phyloP scores from a whole-genome alignment of 2,113 vertebrate genomes.

The Promerops cafer region DNA sequence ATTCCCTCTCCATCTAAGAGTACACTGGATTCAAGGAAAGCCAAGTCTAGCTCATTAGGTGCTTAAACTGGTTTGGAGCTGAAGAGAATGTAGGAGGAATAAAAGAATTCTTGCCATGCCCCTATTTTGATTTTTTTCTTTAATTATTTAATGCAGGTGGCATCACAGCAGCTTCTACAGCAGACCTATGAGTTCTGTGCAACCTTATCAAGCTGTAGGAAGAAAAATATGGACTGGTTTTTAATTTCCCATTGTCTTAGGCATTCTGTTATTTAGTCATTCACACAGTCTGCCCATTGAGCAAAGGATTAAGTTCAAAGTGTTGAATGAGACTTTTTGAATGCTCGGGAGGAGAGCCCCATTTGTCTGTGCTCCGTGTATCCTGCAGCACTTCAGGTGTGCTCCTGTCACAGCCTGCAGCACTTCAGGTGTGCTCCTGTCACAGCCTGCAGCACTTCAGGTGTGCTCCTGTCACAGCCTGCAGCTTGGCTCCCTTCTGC shows the following conservation, averaged over 20 bases:
- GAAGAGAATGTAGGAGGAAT: not conserved
- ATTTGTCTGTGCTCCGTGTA: not conserved
- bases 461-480: not conserved
- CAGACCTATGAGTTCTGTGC: not conserved
- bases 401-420: not conserved
- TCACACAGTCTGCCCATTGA: not conserved
- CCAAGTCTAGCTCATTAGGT: not conserved
- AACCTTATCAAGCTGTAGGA: not conserved
- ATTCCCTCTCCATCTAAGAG: not conserved
- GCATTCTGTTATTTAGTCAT: not conserved
- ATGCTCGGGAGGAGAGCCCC: not conserved
- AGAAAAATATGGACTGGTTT: not conserved
- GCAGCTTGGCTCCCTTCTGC: not conserved
- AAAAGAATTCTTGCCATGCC: not conserved
- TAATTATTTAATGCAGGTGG: not conserved
- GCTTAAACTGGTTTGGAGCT: not conserved
- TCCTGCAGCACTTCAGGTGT: not conserved
- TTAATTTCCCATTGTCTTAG: not conserved
- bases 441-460: not conserved
- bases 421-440: not conserved
- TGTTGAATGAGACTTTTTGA: not conserved
- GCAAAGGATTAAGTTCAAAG: not conserved
- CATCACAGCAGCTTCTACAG: not conserved
- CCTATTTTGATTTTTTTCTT: not conserved
- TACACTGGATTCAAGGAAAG: not conserved